Evolutionary conservation across 2,113 vertebrate species (phyloP), one percentile per base, ranked within the genome.

Genomic region (Capreolus pygargus): DNA sequence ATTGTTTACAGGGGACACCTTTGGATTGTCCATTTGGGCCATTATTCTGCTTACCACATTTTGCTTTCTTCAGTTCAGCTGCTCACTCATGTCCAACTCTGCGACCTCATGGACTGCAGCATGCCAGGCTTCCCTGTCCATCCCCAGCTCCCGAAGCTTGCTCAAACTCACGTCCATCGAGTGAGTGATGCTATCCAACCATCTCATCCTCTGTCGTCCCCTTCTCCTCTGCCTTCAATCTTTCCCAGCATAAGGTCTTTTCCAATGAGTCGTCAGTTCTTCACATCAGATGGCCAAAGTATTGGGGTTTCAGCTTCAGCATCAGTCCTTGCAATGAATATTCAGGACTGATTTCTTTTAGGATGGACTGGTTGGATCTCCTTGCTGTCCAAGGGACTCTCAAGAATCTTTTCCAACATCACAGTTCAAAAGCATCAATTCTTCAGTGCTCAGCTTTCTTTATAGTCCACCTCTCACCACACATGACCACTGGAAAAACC

Each of bases 11-110:
- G 76, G 14, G 7, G 15, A 50, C 30, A 33, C 78, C 14, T 50
- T 91, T 45, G 52, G 64, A 39, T 89, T 52, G 17, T 23, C 47
- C 30, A 36, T 55, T 83, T 83, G 81, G 23, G 11, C 43, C 60
- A n/a, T 93, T 91, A 13, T 89, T 95, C 19, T 97, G 36, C 67
- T 36, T 91, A 47, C 43, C 55, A 57, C 12, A 33, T 43, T 58
- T 91, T 93, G 76, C 43, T 67, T 79, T 90, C 39, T 79, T 86
- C 64, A 55, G 86, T 23, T 70, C 19, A 70, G n/a, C 19, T 36
- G n/a, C 67, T 70, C n/a, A 70, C n/a, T 23, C 10, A 2, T 36
- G 19, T 70, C 64, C 10, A 11, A 36, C 67, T 39, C 5, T 70
- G n/a, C 9, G 11, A 23, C n/a, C n/a, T n/a, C 19, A 39, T 6